Conservation (phyloP, 2,888 invertebrate species). For the Heliconius ismenius region DNA sequence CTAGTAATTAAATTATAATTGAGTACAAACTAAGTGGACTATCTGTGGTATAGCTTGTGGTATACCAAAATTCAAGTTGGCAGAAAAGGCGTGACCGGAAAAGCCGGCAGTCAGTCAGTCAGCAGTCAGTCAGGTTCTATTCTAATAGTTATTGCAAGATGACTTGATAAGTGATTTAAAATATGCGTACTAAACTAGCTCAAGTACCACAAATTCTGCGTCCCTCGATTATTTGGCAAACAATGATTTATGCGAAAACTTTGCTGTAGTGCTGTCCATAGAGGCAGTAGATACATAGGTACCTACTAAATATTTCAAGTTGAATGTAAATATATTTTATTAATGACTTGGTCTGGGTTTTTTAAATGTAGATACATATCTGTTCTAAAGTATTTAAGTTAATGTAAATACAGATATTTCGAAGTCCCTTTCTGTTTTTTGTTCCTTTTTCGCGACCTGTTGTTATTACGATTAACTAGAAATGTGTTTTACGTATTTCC, state of each 20-base stretch:
- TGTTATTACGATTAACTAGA: too few species aligned
- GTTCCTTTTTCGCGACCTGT: too few species aligned
- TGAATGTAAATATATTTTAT: neutral
- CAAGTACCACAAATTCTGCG: slow-evolving; percentile 28
- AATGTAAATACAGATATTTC: too few species aligned
- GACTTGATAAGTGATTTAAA: slow-evolving; percentile 30
- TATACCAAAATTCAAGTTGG: slow-evolving; percentile 12
- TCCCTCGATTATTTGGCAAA: slow-evolving; percentile 36
- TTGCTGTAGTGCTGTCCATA: neutral
- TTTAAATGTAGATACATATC: too few species aligned
- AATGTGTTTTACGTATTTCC: too few species aligned
- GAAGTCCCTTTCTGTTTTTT: too few species aligned
- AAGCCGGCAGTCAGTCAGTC: slow-evolving; percentile 17
- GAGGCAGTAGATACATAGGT: neutral
- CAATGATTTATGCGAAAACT: slow-evolving; percentile 27
- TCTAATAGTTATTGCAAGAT: slow-evolving; percentile 25
- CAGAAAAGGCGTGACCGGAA: neutral
- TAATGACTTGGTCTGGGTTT: neutral
- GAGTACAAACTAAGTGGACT: neutral
- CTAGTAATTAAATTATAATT: too few species aligned
- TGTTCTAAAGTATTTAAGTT: too few species aligned
- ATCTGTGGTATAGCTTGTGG: neutral
- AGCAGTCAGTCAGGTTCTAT: slow-evolving; percentile 14
- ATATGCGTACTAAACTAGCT: slow-evolving; percentile 35
- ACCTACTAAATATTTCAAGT: slow-evolving; percentile 7